Percentiles rank a stretch among this genome's conserved stretches.
phyloP scores from a whole-genome alignment of 2,888 invertebrate species.

The Encarsia formosa region DNA sequence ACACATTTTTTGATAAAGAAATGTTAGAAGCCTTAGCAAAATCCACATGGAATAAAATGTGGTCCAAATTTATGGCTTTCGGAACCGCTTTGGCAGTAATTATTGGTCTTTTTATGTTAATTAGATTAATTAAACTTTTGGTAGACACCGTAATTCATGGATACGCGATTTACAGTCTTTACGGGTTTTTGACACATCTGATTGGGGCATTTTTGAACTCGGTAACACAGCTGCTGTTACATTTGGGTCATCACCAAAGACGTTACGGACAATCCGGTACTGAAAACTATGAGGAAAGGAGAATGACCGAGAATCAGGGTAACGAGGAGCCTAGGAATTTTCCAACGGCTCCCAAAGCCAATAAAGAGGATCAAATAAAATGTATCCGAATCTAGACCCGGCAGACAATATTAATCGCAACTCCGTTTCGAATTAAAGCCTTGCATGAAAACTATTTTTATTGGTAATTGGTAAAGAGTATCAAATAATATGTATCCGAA shows the following conservation, averaged over 20 bases:
- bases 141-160: neutral
- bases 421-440: too few species aligned
- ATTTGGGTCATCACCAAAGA: neutral
- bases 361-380: too few species aligned
- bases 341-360: too few species aligned
- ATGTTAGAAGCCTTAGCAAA: neutral
- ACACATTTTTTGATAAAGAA: neutral
- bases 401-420: too few species aligned
- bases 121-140: neutral
- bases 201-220: neutral
- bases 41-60: neutral
- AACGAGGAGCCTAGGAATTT: too few species aligned
- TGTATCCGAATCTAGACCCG: too few species aligned
- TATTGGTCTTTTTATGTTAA: neutral
- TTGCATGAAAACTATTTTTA: too few species aligned
- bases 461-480: too few species aligned
- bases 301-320: too few species aligned
- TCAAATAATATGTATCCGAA: too few species aligned
- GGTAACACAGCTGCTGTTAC: neutral
- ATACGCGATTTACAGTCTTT: neutral
- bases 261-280: too few species aligned
- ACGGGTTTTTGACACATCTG: neutral
- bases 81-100: neutral
- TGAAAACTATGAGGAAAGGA: too few species aligned
- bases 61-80: neutral